phyloP scores from a whole-genome alignment of 2,113 vertebrate genomes.

The Xenus cinereus region DNA sequence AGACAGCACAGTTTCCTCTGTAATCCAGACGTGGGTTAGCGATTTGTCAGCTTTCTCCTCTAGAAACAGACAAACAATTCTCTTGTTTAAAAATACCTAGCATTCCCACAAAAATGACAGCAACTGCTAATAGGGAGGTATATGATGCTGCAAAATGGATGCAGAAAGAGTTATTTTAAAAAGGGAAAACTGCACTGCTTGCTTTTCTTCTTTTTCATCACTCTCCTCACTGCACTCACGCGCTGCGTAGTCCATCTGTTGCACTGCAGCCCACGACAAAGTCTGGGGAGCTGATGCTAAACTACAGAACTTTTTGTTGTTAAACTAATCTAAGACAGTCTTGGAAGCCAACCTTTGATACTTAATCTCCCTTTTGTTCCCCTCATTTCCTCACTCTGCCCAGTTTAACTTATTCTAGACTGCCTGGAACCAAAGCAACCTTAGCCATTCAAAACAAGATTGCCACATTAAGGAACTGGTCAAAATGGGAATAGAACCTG shows the following conservation, averaged over 20 bases:
- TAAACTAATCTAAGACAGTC: neutral
- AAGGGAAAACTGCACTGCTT: neutral
- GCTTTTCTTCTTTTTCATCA: neutral
- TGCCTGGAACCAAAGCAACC: conserved; percentile 22
- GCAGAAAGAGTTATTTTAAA: neutral
- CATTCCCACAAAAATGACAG: neutral
- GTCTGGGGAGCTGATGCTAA: neutral
- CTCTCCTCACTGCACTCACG: neutral
- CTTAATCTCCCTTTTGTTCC: conserved; percentile 26
- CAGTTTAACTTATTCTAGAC: neutral
- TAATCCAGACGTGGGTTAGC: neutral
- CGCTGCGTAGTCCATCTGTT: neutral
- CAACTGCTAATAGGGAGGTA: neutral
- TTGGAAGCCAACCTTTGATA: neutral
- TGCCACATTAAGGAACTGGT: neutral
- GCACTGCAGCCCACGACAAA: neutral
- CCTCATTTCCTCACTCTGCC: neutral
- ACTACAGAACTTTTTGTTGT: neutral
- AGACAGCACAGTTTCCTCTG: neutral
- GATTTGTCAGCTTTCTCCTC: conserved; percentile 6
- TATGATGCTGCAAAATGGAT: neutral
- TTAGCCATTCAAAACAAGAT: neutral
- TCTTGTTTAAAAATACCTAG: neutral
- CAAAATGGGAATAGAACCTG: neutral
- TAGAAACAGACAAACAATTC: neutral